phyloP scores from a whole-genome alignment of 2,113 vertebrate genomes.

The Chaetodon trifascialis region DNA sequence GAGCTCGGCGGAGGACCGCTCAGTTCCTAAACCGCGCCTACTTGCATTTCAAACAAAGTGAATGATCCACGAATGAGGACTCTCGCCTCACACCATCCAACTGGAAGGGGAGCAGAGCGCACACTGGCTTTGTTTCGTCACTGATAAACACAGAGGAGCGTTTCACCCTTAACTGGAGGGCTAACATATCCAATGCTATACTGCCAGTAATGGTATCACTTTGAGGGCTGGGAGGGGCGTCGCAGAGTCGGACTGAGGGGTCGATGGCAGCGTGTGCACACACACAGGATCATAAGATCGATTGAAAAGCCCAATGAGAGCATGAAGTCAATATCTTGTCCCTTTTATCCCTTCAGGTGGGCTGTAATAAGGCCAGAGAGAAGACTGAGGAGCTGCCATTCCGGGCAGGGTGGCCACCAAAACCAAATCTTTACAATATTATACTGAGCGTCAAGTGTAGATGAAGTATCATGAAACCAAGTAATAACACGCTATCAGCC shows the following conservation, averaged over 20 bases:
- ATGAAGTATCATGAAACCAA: constrained; percentile 70
- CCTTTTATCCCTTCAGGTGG: constrained; percentile 78
- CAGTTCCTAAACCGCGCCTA: neutral
- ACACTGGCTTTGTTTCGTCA: neutral
- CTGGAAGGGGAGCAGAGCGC: neutral
- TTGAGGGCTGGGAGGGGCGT: constrained; percentile 34
- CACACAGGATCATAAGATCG: constrained; percentile 60
- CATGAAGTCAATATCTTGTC: constrained; percentile 72
- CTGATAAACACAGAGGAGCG: constrained; percentile 50
- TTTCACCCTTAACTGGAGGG: constrained; percentile 49
- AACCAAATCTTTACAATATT: constrained; percentile 65
- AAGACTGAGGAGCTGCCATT: constrained; percentile 47
- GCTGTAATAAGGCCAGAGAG: constrained; percentile 68
- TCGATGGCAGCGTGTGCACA: constrained; percentile 58
- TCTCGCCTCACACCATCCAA: neutral
- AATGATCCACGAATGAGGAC: constrained; percentile 10
- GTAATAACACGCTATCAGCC: constrained; percentile 55
- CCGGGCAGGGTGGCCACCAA: constrained; percentile 24
- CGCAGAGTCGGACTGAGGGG: constrained; percentile 59
- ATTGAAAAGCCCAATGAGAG: constrained; percentile 66
- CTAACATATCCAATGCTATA: constrained; percentile 55
- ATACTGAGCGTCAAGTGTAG: constrained; percentile 51
- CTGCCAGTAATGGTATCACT: constrained; percentile 70
- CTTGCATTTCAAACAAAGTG: constrained; percentile 19
- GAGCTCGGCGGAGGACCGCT: neutral